These are phyloP conservation scores for Metacarcinus magister DNA, from an alignment of 2,888 invertebrate genomes.

Conservation along the genomic window DNA sequence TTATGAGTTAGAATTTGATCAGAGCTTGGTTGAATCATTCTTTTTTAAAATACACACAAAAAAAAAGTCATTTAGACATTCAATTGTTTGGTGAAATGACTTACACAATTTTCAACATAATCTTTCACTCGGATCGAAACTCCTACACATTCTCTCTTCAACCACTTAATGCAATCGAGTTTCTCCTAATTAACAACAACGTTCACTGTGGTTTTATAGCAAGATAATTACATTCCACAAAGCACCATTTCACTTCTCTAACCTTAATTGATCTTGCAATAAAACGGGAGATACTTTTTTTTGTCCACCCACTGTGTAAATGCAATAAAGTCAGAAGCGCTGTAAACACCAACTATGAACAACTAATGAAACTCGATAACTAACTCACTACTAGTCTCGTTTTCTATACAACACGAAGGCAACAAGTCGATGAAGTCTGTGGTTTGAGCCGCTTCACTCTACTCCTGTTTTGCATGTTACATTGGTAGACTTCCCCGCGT, in stretches of 20 bases:
- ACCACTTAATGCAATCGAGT: not conserved
- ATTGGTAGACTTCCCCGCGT: too few species aligned
- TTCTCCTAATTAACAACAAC: not conserved
- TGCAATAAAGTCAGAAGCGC: not conserved
- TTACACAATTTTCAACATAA: not conserved
- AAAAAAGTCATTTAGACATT: too few species aligned
- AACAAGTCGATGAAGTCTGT: too few species aligned
- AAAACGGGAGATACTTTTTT: not conserved
- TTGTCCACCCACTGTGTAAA: not conserved
- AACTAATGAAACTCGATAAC: too few species aligned
- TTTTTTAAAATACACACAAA: too few species aligned
- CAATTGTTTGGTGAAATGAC: not conserved
- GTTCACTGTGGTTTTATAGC: not conserved
- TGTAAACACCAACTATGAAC: too few species aligned
- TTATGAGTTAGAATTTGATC: not conserved
- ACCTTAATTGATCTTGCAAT: not conserved
- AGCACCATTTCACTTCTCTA: not conserved
- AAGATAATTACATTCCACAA: not conserved
- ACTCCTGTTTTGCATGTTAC: too few species aligned
- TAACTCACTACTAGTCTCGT: too few species aligned
- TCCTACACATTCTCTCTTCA: not conserved
- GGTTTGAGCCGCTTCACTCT: too few species aligned
- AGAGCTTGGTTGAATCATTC: not conserved
- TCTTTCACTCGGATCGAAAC: not conserved
- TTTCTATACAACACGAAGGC: too few species aligned